Base-by-base conservation (phyloP, 2,113 vertebrate genomes). In the Smithornis capensis region DNA sequence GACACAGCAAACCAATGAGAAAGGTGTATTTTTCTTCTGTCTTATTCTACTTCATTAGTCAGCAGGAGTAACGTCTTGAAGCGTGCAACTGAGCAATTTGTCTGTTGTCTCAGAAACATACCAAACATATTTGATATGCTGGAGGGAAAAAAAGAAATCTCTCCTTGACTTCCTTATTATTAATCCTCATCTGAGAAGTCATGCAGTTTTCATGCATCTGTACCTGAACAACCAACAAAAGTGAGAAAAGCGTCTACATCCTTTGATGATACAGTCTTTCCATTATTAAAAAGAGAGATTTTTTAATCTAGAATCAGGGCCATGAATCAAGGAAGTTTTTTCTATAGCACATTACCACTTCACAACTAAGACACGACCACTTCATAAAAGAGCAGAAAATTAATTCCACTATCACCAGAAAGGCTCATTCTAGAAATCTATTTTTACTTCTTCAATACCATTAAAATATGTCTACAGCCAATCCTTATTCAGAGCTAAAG, bases 401-500 rank as follows among this genome's bases (percentile, higher is more conserved):
- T 96, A 60, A 95, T 94, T 93, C 70, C 31, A 63, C 69, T 23
- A 76, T 42, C 38, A 86, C 60, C 47, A 97, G 86, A 96, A 97
- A 97, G 40, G 33, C 47, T 95, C 91, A 93, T 89, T 89, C 89
- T 87, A 93, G 91, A 77, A 79, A 82, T 85, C 87, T 92, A 94
- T 83, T 97, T 97, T 97, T 95, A 95, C 89, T 96, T 96, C 76
- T 86, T 95, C 74, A 93, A 77, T 88, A 80, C 42, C 71, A 95
- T 93, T 97, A 97, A 96, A 97, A 96, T 84, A 96, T 62, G 56
- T 80, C 76, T 83, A 78, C 35, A 91, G 74, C 76, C 96, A 96
- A 93, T 91, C 92, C 86, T 94, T 95, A 96, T 62, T 97, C 92
- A 96, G 94, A 80, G 89, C n/a, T 98, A 94, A 94, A 84, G 80